Evolutionary conservation across 1,140 invertebrate species (phyloP).

Genomic region (Atta colombica): DNA sequence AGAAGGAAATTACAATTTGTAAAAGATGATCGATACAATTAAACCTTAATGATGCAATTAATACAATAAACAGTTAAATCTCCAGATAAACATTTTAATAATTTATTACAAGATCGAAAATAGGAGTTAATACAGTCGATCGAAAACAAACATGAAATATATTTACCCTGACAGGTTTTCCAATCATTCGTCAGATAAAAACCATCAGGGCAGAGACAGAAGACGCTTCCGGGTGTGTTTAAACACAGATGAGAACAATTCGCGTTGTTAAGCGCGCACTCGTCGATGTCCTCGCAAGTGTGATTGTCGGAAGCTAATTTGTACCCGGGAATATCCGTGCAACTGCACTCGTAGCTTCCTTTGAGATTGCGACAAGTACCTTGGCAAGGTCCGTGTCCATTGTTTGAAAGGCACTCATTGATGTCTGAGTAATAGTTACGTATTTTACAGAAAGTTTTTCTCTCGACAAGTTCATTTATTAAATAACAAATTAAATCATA

Average conservation of each 20-base stretch:
- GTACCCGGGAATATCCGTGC: conserved; percentile 88
- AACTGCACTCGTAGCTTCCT: conserved; percentile 89
- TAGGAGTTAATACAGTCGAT: background rate
- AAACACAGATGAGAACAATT: conserved; percentile 88
- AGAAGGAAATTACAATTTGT: background rate
- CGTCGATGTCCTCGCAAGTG: conserved; percentile 88
- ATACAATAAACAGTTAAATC: background rate
- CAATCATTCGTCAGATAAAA: conserved; percentile 86
- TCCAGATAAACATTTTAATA: background rate
- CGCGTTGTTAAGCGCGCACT: conserved; percentile 88
- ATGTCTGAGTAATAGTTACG: conserved; percentile 84
- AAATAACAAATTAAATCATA: background rate
- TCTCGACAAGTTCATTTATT: background rate
- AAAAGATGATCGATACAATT: background rate
- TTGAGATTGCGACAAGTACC: conserved; percentile 89
- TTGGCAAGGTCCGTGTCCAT: conserved; percentile 90
- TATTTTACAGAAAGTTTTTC: background rate
- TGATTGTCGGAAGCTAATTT: conserved; percentile 88
- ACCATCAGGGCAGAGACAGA: conserved; percentile 89
- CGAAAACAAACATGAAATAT: background rate
- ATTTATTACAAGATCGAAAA: background rate
- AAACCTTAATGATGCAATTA: background rate
- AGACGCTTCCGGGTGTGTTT: conserved; percentile 88
- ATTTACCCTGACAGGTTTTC: conserved; percentile 86
- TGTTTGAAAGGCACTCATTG: conserved; percentile 89